A percentile compares a stretch with the other conserved stretches of the same genome.
phyloP scores from a whole-genome alignment of 2,888 invertebrate genomes.

The Caenorhabditis japonica region DNA sequence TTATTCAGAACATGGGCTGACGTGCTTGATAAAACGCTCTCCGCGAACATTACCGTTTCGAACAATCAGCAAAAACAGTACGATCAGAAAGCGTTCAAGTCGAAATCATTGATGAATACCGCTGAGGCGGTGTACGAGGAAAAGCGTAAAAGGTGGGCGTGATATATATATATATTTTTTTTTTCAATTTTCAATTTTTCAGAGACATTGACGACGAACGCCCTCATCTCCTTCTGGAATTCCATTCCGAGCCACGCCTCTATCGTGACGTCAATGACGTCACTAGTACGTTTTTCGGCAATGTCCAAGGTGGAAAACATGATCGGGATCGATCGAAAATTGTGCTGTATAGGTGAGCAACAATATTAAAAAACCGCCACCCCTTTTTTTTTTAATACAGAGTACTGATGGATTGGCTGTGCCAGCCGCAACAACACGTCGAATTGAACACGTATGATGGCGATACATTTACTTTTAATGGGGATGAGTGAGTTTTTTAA shows the following conservation, averaged over 20 bases:
- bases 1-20: slow-evolving; percentile 32
- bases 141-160: slow-evolving; percentile 30
- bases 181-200: not conserved
- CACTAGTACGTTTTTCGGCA: slow-evolving; percentile 87
- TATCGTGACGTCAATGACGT: slow-evolving; percentile 94
- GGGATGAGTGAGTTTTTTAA: slow-evolving; percentile 28
- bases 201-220: slow-evolving; percentile 59
- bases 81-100: slow-evolving; percentile 93
- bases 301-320: slow-evolving; percentile 86
- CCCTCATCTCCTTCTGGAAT: slow-evolving; percentile 78
- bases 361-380: no score
- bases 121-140: slow-evolving; percentile 84
- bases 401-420: slow-evolving; percentile 91
- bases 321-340: slow-evolving; percentile 85
- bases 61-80: slow-evolving; percentile 81
- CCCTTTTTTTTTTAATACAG: slow-evolving; percentile 24
- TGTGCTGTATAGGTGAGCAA: slow-evolving; percentile 38
- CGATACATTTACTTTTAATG: slow-evolving; percentile 9
- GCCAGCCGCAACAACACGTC: slow-evolving; percentile 89
- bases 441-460: slow-evolving; percentile 88
- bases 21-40: slow-evolving; percentile 24
- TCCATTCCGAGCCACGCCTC: slow-evolving; percentile 83
- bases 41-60: not conserved
- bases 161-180: no score
- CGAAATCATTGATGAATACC: slow-evolving; percentile 93